Base-by-base conservation (phyloP, 2,888 invertebrate species). In the Pecten maximus region DNA sequence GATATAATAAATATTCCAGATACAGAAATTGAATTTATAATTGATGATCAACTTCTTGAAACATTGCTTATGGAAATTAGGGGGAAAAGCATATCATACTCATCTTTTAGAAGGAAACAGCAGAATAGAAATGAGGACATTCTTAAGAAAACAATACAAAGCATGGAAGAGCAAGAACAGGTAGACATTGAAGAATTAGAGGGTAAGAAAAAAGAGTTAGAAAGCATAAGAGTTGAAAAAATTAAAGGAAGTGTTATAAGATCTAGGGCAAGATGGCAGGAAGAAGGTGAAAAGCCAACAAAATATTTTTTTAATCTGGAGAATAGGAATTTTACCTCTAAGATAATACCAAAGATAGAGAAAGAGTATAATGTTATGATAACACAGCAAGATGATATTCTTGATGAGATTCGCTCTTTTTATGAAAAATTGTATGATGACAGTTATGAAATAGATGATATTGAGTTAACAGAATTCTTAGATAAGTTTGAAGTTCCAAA, bases 81-180 rank as follows among this genome's bases (percentile, higher is more conserved):
- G 40, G 88, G 40, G 2, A 48, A 74, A 74, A 89, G 35, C 12
- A 88, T 89, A 35, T 35, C 40, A 16, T 88, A 89, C 39, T 74
- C 88, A 19, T 44, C 88, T 35, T 87, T 40, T 88, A 89, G 88
- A 86, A 88, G n/a, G n/a, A 90, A 16, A 88, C 54, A 54, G 19
- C 28, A 54, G n/a, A 90, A 60, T 40, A 40, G 44, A 23, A 54
- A 19, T 54, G 50, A 54, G 15, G 19, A 54, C 15, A 54, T 19
- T 10, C 50, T 54, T 10, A 54, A 54, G 50, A 54, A 54, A 54
- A 19, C 19, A n/a, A 54, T 54, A 19, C 50, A 19, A 54, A 19
- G 23, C 50, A 12, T 54, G 0, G 40, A 88, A 60, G 74, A 90
- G 74, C 54, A 88, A 88, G 40, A 60, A n/a, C 74, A 74, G 3